phyloP scores from a whole-genome alignment of 2,797 vertebrate species.

The Meda fulgida region DNA sequence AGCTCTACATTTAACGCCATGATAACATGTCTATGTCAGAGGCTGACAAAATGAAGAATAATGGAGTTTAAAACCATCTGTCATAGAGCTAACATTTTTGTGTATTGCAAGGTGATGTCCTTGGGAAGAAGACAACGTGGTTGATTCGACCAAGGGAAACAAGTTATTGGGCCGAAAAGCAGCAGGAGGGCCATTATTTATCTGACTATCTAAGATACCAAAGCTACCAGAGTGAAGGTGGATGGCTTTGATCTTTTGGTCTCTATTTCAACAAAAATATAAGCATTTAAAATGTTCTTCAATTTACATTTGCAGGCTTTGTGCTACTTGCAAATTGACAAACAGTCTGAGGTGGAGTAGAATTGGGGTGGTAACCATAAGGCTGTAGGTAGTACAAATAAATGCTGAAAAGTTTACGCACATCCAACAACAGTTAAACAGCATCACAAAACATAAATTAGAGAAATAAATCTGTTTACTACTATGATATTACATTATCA shows the following conservation, averaged over 20 bases:
- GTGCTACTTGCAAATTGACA: neutral
- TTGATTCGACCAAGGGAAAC: constrained; percentile 61
- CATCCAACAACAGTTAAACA: neutral
- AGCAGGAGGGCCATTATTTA: constrained; percentile 63
- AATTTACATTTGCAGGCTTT: constrained; percentile 12
- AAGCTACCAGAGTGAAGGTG: constrained; percentile 60
- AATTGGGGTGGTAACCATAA: neutral
- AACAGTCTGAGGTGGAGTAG: neutral
- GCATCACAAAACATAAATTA: neutral
- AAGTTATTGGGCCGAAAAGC: constrained; percentile 62
- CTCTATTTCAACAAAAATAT: constrained; percentile 20
- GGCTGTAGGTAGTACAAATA: neutral
- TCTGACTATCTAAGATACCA: constrained; percentile 52
- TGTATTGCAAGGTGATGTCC: constrained; percentile 61
- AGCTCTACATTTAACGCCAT: constrained; percentile 47
- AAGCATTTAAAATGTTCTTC: constrained; percentile 4
- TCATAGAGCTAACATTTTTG: constrained; percentile 63
- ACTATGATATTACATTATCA: neutral
- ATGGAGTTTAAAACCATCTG: constrained; percentile 68
- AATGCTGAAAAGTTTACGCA: neutral
- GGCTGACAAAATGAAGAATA: constrained; percentile 68
- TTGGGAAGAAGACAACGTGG: constrained; percentile 64
- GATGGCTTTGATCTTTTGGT: constrained; percentile 54
- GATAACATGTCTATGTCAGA: constrained; percentile 54
- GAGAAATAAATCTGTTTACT: neutral